Percentiles rank a stretch among this genome's conserved stretches.
These are phyloP conservation scores for Ibycter americanus DNA, from an alignment of 2,797 vertebrate species.

Conservation along the genomic window DNA sequence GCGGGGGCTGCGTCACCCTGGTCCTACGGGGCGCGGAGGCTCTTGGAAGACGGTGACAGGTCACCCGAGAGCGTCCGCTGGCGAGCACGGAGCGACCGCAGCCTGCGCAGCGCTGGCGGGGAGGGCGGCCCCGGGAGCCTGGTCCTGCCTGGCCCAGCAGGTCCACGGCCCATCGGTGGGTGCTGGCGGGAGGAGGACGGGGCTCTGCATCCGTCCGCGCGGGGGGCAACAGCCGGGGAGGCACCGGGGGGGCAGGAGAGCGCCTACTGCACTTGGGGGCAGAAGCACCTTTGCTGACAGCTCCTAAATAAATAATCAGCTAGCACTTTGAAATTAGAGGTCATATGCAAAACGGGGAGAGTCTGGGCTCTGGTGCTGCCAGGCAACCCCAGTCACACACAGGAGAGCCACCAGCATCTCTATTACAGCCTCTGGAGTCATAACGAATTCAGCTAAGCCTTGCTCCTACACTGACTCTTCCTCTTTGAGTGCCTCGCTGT, in stretches of 20 bases:
- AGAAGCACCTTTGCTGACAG: conserved; percentile 28
- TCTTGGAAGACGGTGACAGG: background rate
- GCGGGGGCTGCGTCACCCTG: accelerated
- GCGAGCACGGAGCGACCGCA: accelerated
- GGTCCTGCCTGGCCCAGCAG: accelerated
- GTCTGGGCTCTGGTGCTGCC: background rate
- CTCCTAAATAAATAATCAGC: conserved; percentile 67
- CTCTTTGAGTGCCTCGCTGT: background rate
- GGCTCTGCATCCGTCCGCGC: accelerated
- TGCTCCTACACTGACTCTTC: background rate
- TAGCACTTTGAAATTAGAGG: conserved; percentile 31
- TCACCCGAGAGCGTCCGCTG: accelerated
- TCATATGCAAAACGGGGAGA: background rate
- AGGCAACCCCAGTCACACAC: conserved; percentile 21
- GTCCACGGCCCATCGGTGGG: accelerated
- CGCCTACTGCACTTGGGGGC: background rate
- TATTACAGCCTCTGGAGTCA: background rate
- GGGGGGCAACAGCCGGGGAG: accelerated
- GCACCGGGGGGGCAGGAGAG: background rate
- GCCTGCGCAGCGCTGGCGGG: accelerated
- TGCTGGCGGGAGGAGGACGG: accelerated
- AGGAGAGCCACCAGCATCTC: background rate
- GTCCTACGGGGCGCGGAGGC: accelerated
- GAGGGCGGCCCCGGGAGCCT: accelerated
- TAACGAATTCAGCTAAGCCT: background rate